Evolutionary conservation across 2,113 vertebrate genomes (phyloP), one percentile per base, ranked within the genome.

Genomic region (Mellivora capensis): DNA sequence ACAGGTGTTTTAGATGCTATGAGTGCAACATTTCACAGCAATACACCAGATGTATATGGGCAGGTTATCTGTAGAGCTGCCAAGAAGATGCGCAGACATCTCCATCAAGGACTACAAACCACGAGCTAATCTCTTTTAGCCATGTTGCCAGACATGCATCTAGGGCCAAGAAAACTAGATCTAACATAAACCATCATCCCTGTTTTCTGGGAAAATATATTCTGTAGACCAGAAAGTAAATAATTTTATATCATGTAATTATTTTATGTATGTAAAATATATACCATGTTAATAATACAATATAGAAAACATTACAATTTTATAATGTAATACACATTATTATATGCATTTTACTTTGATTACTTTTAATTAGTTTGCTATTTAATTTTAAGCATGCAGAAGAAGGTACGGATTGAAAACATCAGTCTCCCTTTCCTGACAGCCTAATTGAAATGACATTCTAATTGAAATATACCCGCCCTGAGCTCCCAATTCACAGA

Each of bases 1-100:
- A 95, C 97, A 97, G 96, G 95, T 97, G 97, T 96, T 92, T 97
- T 94, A 88, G 93, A 95, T 91, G 90, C 90, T 52, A 29, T n/a
- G 9, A 84, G 47, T n/a, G n/a, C 72, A 91, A 86, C 96, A 94
- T 77, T 97, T 97, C 93, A 79, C 71, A 97, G 96, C 76, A 90
- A 95, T 95, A 76, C 34, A 96, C 91, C 97, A 97, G 97, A 97
- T 98, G 97, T 93, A 88, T 25, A 86, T 2, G 20, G 86, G 92
- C 62, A 95, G 95, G 95, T 95, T 90, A 85, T 90, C 87, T 62
- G 34, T 72, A 72, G 59, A 93, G 97, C 92, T 97, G 97, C 97
- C 97, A 95, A 83, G 72, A 97, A 97, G 79, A 57, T 82, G 5
- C 47, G 79, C 83, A 88, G 96, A 64, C 59, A 62, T 96, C 90